Evolutionary conservation across 2,888 invertebrate species (phyloP).

Genomic region (Leucoma salicis): DNA sequence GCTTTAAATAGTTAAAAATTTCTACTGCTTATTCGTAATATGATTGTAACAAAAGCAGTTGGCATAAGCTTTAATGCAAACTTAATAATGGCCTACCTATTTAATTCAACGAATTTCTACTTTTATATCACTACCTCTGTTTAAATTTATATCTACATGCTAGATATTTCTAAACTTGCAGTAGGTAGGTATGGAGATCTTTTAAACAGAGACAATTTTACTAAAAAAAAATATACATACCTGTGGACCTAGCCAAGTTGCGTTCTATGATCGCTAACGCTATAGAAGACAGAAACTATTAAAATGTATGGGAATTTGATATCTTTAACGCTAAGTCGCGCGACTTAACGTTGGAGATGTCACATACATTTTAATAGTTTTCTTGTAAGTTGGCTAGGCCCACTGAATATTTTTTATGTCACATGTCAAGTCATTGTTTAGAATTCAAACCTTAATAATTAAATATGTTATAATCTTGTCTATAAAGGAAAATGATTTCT

Average conservation of each 20-base stretch:
- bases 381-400: too few relatives aligned
- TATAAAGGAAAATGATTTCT: slow-evolving; percentile 8
- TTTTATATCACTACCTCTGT: slow-evolving; percentile 14
- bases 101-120: slow-evolving; percentile 21
- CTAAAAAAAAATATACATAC: too few relatives aligned
- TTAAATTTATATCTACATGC: slow-evolving; percentile 2
- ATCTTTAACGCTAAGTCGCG: too few relatives aligned
- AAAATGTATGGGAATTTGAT: too few relatives aligned
- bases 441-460: slow-evolving; percentile 38
- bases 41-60: slow-evolving; percentile 12
- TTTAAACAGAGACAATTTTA: too few relatives aligned
- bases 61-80: slow-evolving; percentile 31
- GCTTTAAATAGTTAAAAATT: slow-evolving; percentile 70
- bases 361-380: too few relatives aligned
- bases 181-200: too few relatives aligned
- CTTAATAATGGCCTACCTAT: slow-evolving; percentile 17
- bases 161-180: too few relatives aligned
- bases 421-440: slow-evolving; percentile 35
- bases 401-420: slow-evolving; percentile 16
- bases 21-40: slow-evolving; percentile 29
- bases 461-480: slow-evolving; percentile 14
- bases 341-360: too few relatives aligned
- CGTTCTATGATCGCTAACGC: too few relatives aligned
- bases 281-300: too few relatives aligned
- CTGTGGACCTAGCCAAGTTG: too few relatives aligned